A percentile compares a stretch with the other conserved stretches of the same genome.
phyloP scores from a whole-genome alignment of 2,113 vertebrate genomes.

The Daboia siamensis region DNA sequence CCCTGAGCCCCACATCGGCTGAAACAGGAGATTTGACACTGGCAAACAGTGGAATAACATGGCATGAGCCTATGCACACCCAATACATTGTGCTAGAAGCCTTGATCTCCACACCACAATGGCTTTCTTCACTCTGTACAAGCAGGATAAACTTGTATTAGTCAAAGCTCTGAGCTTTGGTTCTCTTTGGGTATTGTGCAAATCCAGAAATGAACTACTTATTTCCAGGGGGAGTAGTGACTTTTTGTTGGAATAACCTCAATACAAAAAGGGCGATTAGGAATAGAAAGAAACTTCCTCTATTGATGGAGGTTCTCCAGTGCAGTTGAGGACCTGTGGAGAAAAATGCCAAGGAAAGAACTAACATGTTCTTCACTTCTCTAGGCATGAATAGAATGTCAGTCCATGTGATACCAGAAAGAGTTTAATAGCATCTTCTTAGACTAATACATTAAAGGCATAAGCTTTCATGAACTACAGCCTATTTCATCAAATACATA shows the following conservation, averaged over 20 bases:
- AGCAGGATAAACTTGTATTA: neutral
- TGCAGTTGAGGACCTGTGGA: neutral
- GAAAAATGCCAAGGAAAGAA: neutral
- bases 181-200: neutral
- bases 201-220: neutral
- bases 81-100: neutral
- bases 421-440: neutral
- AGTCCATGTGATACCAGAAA: neutral
- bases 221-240: neutral
- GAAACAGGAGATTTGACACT: conserved; percentile 26
- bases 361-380: neutral
- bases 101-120: neutral
- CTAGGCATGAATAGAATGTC: neutral
- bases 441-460: neutral
- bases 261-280: neutral
- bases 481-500: neutral
- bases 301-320: neutral
- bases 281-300: neutral
- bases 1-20: conserved; percentile 54
- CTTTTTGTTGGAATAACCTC: neutral
- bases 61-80: neutral
- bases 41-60: neutral
- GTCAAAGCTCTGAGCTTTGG: neutral
- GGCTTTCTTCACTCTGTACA: neutral
- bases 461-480: neutral